These are phyloP conservation scores for Leuciscus idus DNA, from an alignment of 2,113 vertebrate species.

Conservation along the genomic window DNA sequence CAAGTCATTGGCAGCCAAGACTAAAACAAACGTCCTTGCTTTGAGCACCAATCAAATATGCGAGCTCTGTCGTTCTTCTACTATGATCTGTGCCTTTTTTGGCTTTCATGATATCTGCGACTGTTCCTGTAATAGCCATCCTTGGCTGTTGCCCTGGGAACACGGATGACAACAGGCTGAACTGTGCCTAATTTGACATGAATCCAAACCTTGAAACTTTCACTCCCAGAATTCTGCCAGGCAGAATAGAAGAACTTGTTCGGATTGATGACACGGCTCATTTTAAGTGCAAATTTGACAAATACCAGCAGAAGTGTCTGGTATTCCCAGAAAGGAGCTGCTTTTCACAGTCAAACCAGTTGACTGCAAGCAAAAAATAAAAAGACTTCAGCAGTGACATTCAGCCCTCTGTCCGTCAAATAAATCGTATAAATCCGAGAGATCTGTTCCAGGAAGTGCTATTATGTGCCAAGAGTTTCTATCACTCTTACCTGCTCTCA, in stretches of 20 bases:
- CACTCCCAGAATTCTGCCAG: conserved; percentile 16
- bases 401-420: background rate
- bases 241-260: conserved; percentile 29
- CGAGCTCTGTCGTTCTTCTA: background rate
- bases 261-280: conserved; percentile 11
- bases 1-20: conserved; percentile 12
- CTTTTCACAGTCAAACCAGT: background rate
- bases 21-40: conserved; percentile 23
- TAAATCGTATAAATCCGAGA: conserved; percentile 32
- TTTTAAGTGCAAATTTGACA: conserved; percentile 39
- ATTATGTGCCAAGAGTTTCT: conserved; percentile 1
- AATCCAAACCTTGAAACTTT: conserved; percentile 32
- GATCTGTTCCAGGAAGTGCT: conserved; percentile 25
- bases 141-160: conserved; percentile 52
- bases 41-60: conserved; percentile 12
- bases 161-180: conserved; percentile 22
- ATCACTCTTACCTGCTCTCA: conserved; percentile 3
- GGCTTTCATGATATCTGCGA: conserved; percentile 38
- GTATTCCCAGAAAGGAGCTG: background rate
- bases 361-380: conserved; percentile 22
- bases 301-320: conserved; percentile 31
- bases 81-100: conserved; percentile 25
- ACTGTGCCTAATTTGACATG: conserved; percentile 48
- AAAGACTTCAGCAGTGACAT: conserved; percentile 33
- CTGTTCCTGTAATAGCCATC: conserved; percentile 12